Percentiles rank a stretch among this genome's conserved stretches.
Evolutionary conservation across 2,113 vertebrate species (phyloP).

Genomic region (Coryphaenoides rupestris): DNA sequence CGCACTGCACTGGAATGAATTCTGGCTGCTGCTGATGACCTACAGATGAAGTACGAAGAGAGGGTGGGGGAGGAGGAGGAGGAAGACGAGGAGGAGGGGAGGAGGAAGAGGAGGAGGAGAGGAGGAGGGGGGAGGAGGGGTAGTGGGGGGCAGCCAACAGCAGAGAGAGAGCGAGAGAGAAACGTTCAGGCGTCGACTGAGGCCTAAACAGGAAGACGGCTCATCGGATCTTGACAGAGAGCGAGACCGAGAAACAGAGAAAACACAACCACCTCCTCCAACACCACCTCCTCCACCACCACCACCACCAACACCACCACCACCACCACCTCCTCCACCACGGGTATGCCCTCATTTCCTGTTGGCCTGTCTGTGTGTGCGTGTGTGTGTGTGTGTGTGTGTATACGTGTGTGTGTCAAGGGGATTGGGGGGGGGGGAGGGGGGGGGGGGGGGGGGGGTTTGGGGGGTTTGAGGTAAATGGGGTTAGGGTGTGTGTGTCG

Average conservation of each 20-base stretch:
- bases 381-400: no score
- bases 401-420: no score
- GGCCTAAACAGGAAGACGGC: slow-evolving; percentile 60
- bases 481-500: no score
- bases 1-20: slow-evolving; percentile 56
- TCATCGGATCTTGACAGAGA: slow-evolving; percentile 36
- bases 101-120: slow-evolving; percentile 17
- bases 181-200: slow-evolving; percentile 56
- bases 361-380: no score
- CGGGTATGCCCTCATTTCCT: slow-evolving; percentile 64
- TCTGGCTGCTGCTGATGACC: slow-evolving; percentile 58
- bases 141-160: slow-evolving; percentile 11
- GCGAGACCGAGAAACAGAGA: no score
- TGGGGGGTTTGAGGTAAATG: no score
- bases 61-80: slow-evolving; percentile 38
- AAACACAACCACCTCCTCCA: no score
- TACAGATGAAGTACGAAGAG: slow-evolving; percentile 48
- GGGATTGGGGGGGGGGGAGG: no score
- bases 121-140: slow-evolving; percentile 46
- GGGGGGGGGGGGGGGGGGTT: no score
- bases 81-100: slow-evolving; percentile 20
- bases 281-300: no score
- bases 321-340: no score
- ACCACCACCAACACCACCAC: no score
- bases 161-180: slow-evolving; percentile 52